Percentiles rank a stretch among this genome's conserved stretches.
phyloP scores from a whole-genome alignment of 30 jellyfish, hydroid and myxozoan species.

The Chrysaora quinquecirrha region DNA sequence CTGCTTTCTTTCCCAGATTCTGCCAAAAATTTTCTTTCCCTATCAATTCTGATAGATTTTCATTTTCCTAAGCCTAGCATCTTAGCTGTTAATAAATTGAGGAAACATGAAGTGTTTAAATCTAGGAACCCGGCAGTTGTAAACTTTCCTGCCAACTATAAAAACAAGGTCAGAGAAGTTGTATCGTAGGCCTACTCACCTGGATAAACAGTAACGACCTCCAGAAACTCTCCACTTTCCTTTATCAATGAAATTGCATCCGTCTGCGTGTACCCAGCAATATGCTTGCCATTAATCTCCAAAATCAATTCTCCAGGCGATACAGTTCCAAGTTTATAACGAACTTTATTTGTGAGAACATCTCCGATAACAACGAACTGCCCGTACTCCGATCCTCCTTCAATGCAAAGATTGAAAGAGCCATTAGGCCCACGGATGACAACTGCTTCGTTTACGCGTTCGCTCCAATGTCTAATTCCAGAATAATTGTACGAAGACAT shows the following conservation, averaged over 20 bases:
- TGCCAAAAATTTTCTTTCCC: too few species aligned
- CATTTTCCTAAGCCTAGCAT: too few species aligned
- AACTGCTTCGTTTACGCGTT: conserved; percentile 89
- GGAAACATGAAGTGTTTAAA: too few species aligned
- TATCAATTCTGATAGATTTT: too few species aligned
- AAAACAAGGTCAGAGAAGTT: too few species aligned
- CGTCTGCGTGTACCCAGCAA: conserved; percentile 99
- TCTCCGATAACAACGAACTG: conserved; percentile 98
- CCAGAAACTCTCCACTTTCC: conserved; percentile 81
- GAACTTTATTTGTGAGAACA: conserved; percentile 82
- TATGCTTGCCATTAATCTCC: conserved; percentile 93
- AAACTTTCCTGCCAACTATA: too few species aligned
- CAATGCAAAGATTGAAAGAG: conserved; percentile 94
- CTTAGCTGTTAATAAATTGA: too few species aligned
- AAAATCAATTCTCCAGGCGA: conserved; percentile 96
- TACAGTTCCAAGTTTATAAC: conserved; percentile 76
- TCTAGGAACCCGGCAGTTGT: too few species aligned
- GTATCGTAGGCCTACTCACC: too few species aligned
- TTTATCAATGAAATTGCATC: conserved; percentile 93
- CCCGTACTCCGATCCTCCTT: conserved; percentile 99
- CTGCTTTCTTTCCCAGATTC: too few species aligned
- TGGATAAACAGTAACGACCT: conserved; percentile 86
- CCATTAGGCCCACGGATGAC: conserved; percentile 96
- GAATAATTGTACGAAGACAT: conserved; percentile 69
- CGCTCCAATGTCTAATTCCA: conserved; percentile 90